Evolutionary conservation across 2,113 vertebrate species (phyloP), one percentile per base, ranked within the genome.

Genomic region (Scomber scombrus): DNA sequence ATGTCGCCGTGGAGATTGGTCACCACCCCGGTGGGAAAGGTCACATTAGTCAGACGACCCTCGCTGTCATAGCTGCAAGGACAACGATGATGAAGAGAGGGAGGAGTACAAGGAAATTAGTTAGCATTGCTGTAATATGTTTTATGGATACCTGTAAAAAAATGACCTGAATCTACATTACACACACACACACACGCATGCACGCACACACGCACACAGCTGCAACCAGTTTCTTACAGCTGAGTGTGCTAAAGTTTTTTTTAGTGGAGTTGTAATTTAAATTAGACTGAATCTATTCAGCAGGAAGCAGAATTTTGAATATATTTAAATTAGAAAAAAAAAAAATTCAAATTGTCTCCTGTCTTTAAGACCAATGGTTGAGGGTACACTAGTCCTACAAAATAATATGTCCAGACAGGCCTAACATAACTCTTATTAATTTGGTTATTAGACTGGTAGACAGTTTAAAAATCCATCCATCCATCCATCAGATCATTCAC

Each of bases 1-100:
- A 99, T 99, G 91, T 99, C 98, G 11, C 97, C 96, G 0, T 99
- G 98, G 81, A 99, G 96, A 90, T 95, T 99, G 74, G 97, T 98
- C 79, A 99, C 96, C 51, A 98, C 96, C 11, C 98, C 98, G 0
- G 98, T 99, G 23, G 98, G 98, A 88, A 99, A 99, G 0, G 98
- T 99, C 65, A 99, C 97, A 0, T 99, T 99, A 16, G 98, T 99
- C 82, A 99, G 95, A 71, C 96, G 96, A 9, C 98, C 98, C 88
- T 99, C 98, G 1, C 97, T 97, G 95, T 99, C 98, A 0, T 99
- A 99, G 90, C 98, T 99, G 69, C 58, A 89, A 13, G 67, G 71
- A 85, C 1, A 75, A 45, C 3, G 9, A 71, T 19, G 61, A 52
- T 13, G 64, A 19, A 47, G 62, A 34, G 19, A 47, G 15, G 19